These are phyloP conservation scores for Helostoma temminkii DNA, from an alignment of 2,797 vertebrate species.

Conservation along the genomic window DNA sequence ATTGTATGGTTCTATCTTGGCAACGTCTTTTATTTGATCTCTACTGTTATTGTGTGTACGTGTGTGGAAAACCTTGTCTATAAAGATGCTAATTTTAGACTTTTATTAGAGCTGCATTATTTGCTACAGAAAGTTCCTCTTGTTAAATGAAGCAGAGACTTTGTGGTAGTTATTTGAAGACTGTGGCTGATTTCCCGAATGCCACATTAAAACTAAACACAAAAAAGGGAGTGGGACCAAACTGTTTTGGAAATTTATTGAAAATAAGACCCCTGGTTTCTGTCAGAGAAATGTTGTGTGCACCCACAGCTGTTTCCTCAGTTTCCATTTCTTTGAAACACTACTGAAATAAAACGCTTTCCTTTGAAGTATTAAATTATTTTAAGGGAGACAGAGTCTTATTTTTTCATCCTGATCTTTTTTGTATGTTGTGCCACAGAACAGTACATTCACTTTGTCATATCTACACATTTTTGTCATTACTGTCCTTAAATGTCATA, in stretches of 20 bases:
- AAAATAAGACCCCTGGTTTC: constrained; percentile 48
- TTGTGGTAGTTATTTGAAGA: constrained; percentile 51
- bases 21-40: constrained; percentile 17
- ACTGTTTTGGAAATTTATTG: constrained; percentile 53
- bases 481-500: constrained; percentile 30
- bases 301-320: constrained; percentile 46
- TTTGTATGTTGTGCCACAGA: constrained; percentile 40
- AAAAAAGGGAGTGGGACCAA: constrained; percentile 22
- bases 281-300: constrained; percentile 35
- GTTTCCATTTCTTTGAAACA: constrained; percentile 67
- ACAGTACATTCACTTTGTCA: constrained; percentile 68
- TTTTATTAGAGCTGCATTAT: constrained; percentile 56
- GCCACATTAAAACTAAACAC: constrained; percentile 24
- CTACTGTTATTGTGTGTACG: neutral
- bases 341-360: constrained; percentile 69
- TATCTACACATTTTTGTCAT: constrained; percentile 44
- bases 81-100: constrained; percentile 50
- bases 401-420: constrained; percentile 31
- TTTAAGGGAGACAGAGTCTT: constrained; percentile 40
- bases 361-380: constrained; percentile 48
- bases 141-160: constrained; percentile 55
- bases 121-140: constrained; percentile 47
- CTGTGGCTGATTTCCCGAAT: constrained; percentile 39
- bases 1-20: neutral
- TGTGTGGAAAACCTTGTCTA: constrained; percentile 38